Evolutionary conservation across 2,888 invertebrate genomes (phyloP).

Genomic region (Agonopterix subpropinquella): DNA sequence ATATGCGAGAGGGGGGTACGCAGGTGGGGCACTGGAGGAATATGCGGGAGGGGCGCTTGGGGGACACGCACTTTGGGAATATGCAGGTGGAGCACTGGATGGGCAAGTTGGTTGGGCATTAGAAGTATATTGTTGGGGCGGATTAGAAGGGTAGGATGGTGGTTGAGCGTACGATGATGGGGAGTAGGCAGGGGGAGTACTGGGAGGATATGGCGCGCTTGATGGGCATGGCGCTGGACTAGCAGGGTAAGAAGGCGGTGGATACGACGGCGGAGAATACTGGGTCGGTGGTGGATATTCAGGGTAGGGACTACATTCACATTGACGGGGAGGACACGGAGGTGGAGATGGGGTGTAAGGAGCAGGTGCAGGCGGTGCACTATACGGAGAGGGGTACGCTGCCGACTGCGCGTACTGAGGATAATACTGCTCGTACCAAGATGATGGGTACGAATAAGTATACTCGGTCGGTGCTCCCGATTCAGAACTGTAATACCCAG

Average conservation of each 20-base stretch:
- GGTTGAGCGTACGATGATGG: slow-evolving; percentile 7
- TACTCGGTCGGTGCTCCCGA: neutral
- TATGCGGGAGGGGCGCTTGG: slow-evolving; percentile 9
- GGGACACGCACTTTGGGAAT: neutral
- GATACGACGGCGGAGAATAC: neutral
- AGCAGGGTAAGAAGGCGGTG: neutral
- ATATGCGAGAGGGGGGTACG: slow-evolving; percentile 9
- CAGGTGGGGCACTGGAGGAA: slow-evolving; percentile 17
- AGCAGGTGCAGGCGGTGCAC: neutral
- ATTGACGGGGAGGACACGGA: neutral
- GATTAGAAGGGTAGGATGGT: slow-evolving; percentile 1
- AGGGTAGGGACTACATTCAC: neutral
- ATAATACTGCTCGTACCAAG: neutral
- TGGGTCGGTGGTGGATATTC: neutral
- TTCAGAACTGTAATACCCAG: slow-evolving; percentile 2
- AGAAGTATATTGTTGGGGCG: slow-evolving; percentile 9
- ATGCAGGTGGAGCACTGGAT: slow-evolving; percentile 6
- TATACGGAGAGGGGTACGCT: neutral
- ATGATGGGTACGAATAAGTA: slow-evolving; percentile 1
- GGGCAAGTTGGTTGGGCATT: slow-evolving; percentile 3
- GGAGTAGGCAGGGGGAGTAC: slow-evolving; percentile 1
- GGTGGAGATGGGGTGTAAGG: neutral
- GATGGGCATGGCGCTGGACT: neutral
- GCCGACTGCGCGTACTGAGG: neutral
- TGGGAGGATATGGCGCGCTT: slow-evolving; percentile 3